A percentile compares a stretch with the other conserved stretches of the same genome.
Evolutionary conservation across 1,140 invertebrate species (phyloP).

Genomic region (Mylabris phalerata): DNA sequence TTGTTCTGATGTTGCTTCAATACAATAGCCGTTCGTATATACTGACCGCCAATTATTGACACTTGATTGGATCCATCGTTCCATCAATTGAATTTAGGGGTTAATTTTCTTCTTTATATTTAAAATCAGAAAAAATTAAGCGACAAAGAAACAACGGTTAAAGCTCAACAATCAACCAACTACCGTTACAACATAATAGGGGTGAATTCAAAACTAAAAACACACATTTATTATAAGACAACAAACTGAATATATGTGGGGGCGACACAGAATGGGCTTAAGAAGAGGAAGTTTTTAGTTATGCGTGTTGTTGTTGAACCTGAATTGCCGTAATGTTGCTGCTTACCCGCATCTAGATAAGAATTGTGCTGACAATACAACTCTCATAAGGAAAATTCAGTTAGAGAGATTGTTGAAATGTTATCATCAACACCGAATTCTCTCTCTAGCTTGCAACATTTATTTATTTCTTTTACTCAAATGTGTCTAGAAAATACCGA

Average conservation of each 20-base stretch:
- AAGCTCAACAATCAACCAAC: background rate
- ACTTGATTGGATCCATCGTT: slow-evolving; percentile 20
- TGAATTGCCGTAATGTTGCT: background rate
- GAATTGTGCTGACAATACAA: background rate
- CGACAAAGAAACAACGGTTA: too few relatives aligned
- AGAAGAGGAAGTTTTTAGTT: background rate
- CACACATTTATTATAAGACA: background rate
- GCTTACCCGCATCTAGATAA: background rate
- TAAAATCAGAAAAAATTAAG: too few relatives aligned
- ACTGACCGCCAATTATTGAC: slow-evolving; percentile 25
- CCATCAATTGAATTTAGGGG: too few relatives aligned
- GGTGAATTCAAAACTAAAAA: background rate
- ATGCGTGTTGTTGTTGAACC: too few relatives aligned
- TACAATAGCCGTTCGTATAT: slow-evolving; percentile 9
- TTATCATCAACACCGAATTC: too few relatives aligned
- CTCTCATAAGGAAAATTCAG: too few relatives aligned
- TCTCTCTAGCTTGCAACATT: too few relatives aligned
- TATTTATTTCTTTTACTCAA: too few relatives aligned
- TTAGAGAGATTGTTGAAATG: too few relatives aligned
- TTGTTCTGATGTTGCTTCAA: background rate
- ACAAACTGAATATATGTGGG: background rate
- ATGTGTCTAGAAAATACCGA: too few relatives aligned
- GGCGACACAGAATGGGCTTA: background rate
- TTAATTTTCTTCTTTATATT: too few relatives aligned
- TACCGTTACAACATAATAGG: background rate